Percentiles rank a stretch among this genome's conserved stretches.
Evolutionary conservation across 2,113 vertebrate species (phyloP).

Genomic region (Paramormyrops kingsleyae): DNA sequence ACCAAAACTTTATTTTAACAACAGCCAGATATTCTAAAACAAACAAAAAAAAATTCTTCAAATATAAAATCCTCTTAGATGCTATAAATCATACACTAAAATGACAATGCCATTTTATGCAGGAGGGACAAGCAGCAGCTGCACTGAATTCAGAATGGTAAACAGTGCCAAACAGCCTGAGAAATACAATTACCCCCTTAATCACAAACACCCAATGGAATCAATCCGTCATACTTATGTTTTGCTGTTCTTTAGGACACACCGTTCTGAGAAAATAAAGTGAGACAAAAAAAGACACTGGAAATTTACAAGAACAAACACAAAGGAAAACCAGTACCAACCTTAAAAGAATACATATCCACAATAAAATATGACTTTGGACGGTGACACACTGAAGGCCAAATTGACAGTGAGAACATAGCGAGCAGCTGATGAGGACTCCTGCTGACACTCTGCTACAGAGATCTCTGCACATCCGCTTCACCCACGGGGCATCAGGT

Average conservation of each 20-base stretch:
- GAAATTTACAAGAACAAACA: background rate
- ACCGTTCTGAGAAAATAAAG: background rate
- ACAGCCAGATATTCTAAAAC: background rate
- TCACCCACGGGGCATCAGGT: background rate
- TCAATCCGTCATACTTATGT: background rate
- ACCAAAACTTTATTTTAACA: background rate
- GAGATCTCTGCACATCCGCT: background rate
- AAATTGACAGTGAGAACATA: background rate
- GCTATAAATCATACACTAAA: background rate
- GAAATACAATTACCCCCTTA: background rate
- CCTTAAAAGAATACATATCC: background rate
- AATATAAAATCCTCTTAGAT: background rate
- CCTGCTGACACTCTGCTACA: background rate
- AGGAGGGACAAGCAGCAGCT: background rate
- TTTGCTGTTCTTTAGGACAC: background rate
- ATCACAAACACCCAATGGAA: background rate
- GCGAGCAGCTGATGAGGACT: background rate
- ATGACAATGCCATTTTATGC: background rate
- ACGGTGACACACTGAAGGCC: background rate
- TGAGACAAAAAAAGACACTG: background rate
- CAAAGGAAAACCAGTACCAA: background rate
- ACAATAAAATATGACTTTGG: background rate
- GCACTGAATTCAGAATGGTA: background rate
- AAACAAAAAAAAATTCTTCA: background rate
- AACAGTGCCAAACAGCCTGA: background rate